Conservation (phyloP, 2,888 invertebrate genomes). For the Eubasilissa splendida region DNA sequence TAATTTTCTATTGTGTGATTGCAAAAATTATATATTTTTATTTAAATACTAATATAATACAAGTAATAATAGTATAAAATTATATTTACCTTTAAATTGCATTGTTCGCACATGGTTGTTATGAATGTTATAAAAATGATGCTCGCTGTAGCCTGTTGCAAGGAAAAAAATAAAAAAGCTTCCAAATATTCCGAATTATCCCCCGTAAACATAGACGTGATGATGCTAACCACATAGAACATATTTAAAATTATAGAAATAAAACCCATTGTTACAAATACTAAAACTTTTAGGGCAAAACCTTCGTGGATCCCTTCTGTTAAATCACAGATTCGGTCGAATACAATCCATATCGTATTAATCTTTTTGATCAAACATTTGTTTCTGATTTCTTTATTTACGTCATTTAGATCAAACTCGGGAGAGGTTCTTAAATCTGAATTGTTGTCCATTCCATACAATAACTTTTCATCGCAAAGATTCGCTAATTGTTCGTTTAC, state of each 20-base stretch:
- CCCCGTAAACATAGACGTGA: background rate
- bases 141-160: background rate
- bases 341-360: background rate
- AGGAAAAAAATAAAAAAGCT: background rate
- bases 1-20: no score
- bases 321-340: background rate
- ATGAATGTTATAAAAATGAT: background rate
- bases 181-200: background rate
- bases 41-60: no score
- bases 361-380: background rate
- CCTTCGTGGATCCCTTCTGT: background rate
- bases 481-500: background rate
- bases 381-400: background rate
- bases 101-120: background rate
- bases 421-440: background rate
- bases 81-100: background rate
- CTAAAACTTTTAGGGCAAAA: background rate
- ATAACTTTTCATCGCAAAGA: background rate
- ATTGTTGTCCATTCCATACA: background rate
- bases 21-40: no score
- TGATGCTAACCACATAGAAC: background rate
- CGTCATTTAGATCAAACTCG: background rate
- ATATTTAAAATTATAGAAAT: slow-evolving; percentile 1
- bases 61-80: no score
- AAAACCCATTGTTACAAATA: background rate